These are phyloP conservation scores for Hippocampus kuda DNA, from an alignment of 2,797 vertebrate species.

Conservation along the genomic window DNA sequence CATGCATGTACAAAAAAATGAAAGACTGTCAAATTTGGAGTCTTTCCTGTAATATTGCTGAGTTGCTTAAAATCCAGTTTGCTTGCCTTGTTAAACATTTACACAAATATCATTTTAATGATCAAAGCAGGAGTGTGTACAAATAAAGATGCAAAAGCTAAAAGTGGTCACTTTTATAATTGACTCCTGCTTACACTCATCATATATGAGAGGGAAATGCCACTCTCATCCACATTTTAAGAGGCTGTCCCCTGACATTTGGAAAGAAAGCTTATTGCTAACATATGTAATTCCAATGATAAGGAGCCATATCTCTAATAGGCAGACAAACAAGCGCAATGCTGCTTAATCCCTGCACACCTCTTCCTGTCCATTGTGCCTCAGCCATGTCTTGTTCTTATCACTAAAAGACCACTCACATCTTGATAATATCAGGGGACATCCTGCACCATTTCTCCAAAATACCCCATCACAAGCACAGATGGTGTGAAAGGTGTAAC, in stretches of 20 bases:
- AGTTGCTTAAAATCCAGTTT: slow-evolving; percentile 19
- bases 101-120: slow-evolving; percentile 40
- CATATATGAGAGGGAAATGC: slow-evolving; percentile 26
- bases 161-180: slow-evolving; percentile 12
- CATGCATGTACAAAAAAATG: slow-evolving; percentile 2
- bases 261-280: slow-evolving; percentile 40
- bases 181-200: slow-evolving; percentile 20
- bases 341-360: slow-evolving; percentile 23
- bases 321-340: slow-evolving; percentile 25
- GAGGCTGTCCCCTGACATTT: slow-evolving; percentile 38
- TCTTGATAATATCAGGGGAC: slow-evolving; percentile 43
- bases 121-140: slow-evolving; percentile 44
- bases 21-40: not conserved
- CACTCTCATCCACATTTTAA: slow-evolving; percentile 38
- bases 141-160: slow-evolving; percentile 46
- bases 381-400: slow-evolving; percentile 38
- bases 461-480: slow-evolving; percentile 40
- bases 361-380: slow-evolving; percentile 24
- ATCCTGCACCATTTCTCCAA: slow-evolving; percentile 19
- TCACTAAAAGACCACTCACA: slow-evolving; percentile 45
- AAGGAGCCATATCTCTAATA: slow-evolving; percentile 43
- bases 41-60: slow-evolving; percentile 18
- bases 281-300: slow-evolving; percentile 55
- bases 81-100: slow-evolving; percentile 33
- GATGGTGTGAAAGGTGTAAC: slow-evolving; percentile 31